These are phyloP conservation scores for Mionectes olivaceus DNA, from an alignment of 2,797 vertebrate genomes.

Conservation along the genomic window DNA sequence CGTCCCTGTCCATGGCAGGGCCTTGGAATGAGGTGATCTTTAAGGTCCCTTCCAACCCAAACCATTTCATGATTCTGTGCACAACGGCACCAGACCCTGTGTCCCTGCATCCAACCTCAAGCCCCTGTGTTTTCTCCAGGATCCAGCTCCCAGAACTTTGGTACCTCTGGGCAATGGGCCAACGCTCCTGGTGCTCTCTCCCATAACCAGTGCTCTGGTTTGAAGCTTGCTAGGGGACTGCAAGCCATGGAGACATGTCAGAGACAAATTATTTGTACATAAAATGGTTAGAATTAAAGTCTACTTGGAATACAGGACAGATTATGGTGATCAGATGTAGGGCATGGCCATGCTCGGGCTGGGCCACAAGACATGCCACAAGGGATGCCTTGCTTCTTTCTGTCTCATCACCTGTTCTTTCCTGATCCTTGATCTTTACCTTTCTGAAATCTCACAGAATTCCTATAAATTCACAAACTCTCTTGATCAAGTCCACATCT, in stretches of 20 bases:
- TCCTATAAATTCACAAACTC: background rate
- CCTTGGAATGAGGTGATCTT: background rate
- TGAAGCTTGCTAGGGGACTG: background rate
- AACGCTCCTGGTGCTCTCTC: background rate
- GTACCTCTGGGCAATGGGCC: background rate
- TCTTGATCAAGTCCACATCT: background rate
- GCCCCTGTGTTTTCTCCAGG: background rate
- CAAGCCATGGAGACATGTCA: background rate
- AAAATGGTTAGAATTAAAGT: background rate
- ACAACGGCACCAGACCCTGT: background rate
- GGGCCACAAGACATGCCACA: background rate
- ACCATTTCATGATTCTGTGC: background rate
- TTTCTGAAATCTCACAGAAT: background rate
- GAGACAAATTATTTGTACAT: background rate
- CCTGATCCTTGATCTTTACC: background rate
- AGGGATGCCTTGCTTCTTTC: background rate
- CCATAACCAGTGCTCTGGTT: background rate
- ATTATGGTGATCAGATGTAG: background rate
- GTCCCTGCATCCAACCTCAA: background rate
- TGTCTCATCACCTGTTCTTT: background rate
- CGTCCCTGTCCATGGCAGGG: background rate
- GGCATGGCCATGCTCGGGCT: accelerated
- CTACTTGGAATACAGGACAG: background rate
- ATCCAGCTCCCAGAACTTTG: background rate
- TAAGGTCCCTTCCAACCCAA: background rate